Conservation (phyloP, 53 echinoderm and acorn worm genomes). For the Pentamera pediparva region DNA sequence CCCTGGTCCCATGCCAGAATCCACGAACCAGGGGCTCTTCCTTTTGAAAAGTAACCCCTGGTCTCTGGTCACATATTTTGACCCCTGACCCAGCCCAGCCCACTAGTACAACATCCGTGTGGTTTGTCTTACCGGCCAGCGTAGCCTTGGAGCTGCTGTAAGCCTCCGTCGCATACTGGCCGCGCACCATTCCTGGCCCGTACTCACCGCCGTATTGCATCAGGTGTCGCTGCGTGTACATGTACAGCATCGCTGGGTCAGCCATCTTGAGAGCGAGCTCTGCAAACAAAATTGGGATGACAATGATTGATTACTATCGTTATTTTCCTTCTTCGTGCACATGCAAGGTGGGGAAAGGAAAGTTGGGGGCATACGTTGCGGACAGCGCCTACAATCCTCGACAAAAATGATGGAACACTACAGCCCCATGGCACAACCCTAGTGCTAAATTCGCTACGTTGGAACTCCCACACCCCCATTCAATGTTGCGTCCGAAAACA, state of each 20-base stretch:
- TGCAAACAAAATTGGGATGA: too few species aligned
- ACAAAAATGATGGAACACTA: not conserved
- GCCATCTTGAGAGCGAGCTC: constrained; percentile 8
- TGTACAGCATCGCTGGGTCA: constrained; percentile 21
- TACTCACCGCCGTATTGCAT: constrained; percentile 51
- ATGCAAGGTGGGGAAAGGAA: not conserved
- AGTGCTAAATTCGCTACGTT: too few species aligned
- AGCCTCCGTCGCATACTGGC: constrained; percentile 80
- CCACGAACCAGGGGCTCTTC: too few species aligned
- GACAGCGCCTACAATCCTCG: not conserved
- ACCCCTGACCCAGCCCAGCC: not conserved
- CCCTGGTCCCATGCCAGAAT: too few species aligned
- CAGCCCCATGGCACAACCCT: too few species aligned
- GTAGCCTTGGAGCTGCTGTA: constrained; percentile 98
- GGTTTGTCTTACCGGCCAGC: constrained; percentile 67
- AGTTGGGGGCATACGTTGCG: not conserved
- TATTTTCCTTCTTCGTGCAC: not conserved
- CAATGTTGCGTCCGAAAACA: too few species aligned
- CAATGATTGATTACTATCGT: not conserved
- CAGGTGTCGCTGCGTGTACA: constrained; percentile 28
- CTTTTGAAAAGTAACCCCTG: too few species aligned
- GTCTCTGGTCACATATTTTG: too few species aligned
- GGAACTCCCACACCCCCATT: too few species aligned
- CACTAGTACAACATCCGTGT: not conserved
- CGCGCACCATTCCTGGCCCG: constrained; percentile 59